phyloP scores from a whole-genome alignment of 2,113 vertebrate genomes.

The Ancistrus triradiatus region DNA sequence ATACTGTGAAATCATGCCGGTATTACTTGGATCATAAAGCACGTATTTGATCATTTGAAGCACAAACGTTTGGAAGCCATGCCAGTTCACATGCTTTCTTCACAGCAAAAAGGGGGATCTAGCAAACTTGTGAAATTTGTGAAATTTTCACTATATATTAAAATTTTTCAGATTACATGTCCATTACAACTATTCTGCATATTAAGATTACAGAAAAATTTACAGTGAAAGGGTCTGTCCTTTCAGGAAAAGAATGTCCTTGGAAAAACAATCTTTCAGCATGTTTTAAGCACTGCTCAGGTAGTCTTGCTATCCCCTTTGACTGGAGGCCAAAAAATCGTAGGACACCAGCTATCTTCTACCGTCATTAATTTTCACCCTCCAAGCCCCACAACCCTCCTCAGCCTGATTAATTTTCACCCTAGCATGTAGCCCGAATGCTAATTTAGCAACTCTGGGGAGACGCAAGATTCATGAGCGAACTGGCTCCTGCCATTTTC shows the following conservation, averaged over 20 bases:
- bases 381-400: constrained; percentile 42
- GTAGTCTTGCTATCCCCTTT: constrained; percentile 29
- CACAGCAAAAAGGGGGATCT: too few relatives aligned
- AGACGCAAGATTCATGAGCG: constrained; percentile 40
- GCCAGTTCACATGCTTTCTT: too few relatives aligned
- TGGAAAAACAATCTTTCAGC: not conserved
- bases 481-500: constrained; percentile 36
- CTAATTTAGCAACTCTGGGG: constrained; percentile 39
- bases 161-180: too few relatives aligned
- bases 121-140: too few relatives aligned
- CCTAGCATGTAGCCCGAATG: constrained; percentile 50
- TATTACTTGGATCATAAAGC: too few relatives aligned
- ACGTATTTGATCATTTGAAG: too few relatives aligned
- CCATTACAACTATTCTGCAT: too few relatives aligned
- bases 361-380: constrained; percentile 49
- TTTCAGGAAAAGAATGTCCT: not conserved
- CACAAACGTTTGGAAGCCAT: too few relatives aligned
- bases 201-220: too few relatives aligned
- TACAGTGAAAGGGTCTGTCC: too few relatives aligned
- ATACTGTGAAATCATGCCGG: too few relatives aligned
- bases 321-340: constrained; percentile 47
- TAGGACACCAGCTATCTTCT: constrained; percentile 40
- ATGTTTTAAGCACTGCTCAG: constrained; percentile 21
- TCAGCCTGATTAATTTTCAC: constrained; percentile 54
- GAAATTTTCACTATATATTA: too few relatives aligned